Conservation (phyloP, 2,113 vertebrate genomes). For the Psephotus haematonotus region DNA sequence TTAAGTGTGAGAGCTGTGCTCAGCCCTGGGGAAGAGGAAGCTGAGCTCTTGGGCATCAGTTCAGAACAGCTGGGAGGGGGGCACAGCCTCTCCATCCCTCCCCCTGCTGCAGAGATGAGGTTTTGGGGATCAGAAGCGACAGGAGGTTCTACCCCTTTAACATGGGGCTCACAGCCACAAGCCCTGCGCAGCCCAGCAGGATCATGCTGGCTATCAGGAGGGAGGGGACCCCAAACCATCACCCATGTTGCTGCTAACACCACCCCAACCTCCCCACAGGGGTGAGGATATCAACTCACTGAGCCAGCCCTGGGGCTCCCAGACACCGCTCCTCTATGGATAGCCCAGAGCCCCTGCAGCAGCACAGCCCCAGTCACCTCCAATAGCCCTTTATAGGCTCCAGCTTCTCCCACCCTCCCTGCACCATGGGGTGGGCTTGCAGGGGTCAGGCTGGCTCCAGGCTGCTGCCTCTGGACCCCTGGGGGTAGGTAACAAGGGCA, state of each 20-base stretch:
- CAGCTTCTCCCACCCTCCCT: not conserved
- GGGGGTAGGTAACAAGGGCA: not conserved
- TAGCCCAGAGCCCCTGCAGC: not conserved
- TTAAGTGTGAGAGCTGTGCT: not conserved
- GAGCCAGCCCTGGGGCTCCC: fast-evolving
- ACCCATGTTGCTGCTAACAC: not conserved
- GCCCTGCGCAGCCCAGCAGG: not conserved
- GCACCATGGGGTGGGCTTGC: fast-evolving
- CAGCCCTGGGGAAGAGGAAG: not conserved
- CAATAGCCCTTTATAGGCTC: not conserved
- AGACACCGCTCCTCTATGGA: not conserved
- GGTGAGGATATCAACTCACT: not conserved
- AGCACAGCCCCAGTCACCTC: not conserved
- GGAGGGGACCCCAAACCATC: not conserved
- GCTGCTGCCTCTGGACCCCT: fast-evolving
- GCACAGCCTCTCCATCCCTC: no score
- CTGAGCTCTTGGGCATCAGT: not conserved
- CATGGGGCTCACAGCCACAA: fast-evolving
- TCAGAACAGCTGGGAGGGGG: no score
- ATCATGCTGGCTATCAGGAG: not conserved
- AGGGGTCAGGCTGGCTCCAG: not conserved
- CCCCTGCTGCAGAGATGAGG: fast-evolving
- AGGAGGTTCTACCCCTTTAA: not conserved
- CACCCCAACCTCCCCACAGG: not conserved
- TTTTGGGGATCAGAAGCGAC: not conserved